Base-by-base conservation (phyloP, 2,113 vertebrate species). In the Seriola rivoliana region DNA sequence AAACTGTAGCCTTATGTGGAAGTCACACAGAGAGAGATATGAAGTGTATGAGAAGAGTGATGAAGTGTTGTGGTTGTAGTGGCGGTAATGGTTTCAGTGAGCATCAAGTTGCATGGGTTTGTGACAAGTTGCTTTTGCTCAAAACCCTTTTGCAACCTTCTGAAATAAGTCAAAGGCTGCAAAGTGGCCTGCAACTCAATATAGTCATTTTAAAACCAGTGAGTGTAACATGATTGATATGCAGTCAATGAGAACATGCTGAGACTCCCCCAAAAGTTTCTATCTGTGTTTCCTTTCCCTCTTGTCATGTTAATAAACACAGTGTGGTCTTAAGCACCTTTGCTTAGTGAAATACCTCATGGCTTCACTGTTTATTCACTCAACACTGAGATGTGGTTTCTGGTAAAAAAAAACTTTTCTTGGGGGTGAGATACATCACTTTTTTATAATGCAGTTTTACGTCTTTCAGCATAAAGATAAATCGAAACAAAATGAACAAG, bases 21-120 rank as follows among this genome's bases (percentile, higher is more conserved):
- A 36, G 57, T 76, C 25, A 65, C 50, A 79, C 12, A 38, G 57
- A 78, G 57, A 63, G 17, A 17, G 44, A 19, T 4, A 48, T 71
- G 32, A 52, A 21, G 25, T 71, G 21, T 38, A 8, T 1, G 14
- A 73, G 38, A 21, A 55, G 16, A 74, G 19, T 16, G 4, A 73
- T 23, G 8, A 29, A 68, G 71, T 81, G 60, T 55, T 71, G 70
- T 58, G 72, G 14, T 38, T 78, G 80, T 84, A 82, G 78, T 91
- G 84, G 77, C 73, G 80, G 84, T 81, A 63, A 64, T 2, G 7
- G 44, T 86, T 73, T 74, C 1, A 60, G 1, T 64, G 48, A 92
- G 85, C 88, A 90, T 67, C 76, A 75, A 50, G 40, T 57, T 60
- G 16, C 12, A 36, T 5, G 12, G 77, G 59, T 36, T 68, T 70